These are phyloP conservation scores for Schizopygopsis pylzovi DNA, from an alignment of 2,797 vertebrate genomes.

Conservation along the genomic window DNA sequence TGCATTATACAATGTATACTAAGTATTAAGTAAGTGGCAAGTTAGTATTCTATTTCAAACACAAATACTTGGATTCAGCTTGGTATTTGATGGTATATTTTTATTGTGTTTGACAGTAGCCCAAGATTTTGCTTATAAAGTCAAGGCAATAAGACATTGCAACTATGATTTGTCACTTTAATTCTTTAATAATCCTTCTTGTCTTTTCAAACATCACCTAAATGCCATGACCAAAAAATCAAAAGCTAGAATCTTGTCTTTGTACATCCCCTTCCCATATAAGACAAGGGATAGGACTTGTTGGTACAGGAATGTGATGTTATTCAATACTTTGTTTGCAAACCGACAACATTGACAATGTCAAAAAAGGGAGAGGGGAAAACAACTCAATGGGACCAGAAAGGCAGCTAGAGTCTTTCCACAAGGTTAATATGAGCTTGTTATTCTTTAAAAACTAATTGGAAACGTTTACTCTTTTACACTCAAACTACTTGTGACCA, in stretches of 20 bases:
- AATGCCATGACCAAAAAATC: conserved; percentile 1
- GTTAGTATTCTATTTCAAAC: neutral
- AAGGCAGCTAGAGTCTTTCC: neutral
- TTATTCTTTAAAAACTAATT: neutral
- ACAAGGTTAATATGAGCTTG: conserved; percentile 19
- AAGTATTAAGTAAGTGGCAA: neutral
- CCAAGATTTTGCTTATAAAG: neutral
- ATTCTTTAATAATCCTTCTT: neutral
- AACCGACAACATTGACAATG: neutral
- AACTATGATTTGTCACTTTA: neutral
- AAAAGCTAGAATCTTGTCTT: neutral
- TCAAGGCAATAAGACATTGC: neutral
- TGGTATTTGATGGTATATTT: neutral
- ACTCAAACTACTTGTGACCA: neutral
- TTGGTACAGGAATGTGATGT: conserved; percentile 34
- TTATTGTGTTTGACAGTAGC: neutral
- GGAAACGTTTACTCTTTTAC: conserved; percentile 20
- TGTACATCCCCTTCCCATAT: conserved; percentile 19
- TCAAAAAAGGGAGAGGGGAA: neutral
- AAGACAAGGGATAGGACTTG: conserved; percentile 1
- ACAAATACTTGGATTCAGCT: neutral
- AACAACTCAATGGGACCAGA: neutral
- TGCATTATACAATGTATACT: neutral
- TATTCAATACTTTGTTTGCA: conserved; percentile 36
- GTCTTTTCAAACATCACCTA: neutral